Evolutionary conservation across 2,797 vertebrate species (phyloP).

Genomic region (Leucoraja ocellata): DNA sequence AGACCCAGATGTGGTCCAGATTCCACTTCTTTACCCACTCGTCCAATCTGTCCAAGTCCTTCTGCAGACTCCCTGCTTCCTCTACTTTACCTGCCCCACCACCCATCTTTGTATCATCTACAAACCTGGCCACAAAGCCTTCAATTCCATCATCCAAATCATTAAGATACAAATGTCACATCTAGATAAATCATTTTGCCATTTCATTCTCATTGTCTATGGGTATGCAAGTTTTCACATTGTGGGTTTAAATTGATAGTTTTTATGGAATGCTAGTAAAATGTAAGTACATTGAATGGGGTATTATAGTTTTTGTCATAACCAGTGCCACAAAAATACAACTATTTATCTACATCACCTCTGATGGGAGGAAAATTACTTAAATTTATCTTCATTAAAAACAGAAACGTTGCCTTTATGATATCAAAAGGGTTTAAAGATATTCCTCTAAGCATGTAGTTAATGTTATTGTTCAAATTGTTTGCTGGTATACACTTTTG

Average conservation of each 20-base stretch:
- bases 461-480: background rate
- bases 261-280: no score
- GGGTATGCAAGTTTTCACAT: background rate
- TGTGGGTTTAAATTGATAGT: background rate
- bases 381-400: background rate
- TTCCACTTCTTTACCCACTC: no score
- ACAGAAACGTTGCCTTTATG: background rate
- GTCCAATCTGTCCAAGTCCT: no score
- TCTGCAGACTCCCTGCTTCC: no score
- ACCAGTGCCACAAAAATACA: background rate
- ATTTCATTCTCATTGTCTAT: background rate
- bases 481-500: background rate
- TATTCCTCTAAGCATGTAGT: background rate
- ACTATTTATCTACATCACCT: background rate
- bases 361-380: background rate
- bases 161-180: background rate
- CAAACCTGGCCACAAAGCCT: no score
- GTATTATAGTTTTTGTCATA: background rate
- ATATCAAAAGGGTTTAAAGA: background rate
- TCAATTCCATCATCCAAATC: no score
- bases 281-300: no score
- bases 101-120: no score
- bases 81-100: no score
- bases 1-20: no score
- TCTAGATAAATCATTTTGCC: background rate